These are phyloP conservation scores for Bombus superbus DNA, from an alignment of 1,140 invertebrate species.

Conservation along the genomic window DNA sequence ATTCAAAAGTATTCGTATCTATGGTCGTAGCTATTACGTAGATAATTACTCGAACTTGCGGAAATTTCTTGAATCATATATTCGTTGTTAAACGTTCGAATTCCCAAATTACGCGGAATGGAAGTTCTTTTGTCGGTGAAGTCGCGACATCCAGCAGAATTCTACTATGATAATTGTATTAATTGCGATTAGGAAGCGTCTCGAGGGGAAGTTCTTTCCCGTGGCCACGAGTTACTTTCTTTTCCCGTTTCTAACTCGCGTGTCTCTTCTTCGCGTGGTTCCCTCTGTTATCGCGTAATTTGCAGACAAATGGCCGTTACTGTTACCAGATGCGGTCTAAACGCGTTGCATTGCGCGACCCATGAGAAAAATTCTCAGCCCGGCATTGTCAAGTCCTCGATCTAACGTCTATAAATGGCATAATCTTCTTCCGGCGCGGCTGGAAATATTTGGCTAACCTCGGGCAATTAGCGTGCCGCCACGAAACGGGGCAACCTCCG, in stretches of 20 bases:
- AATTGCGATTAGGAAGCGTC: not conserved
- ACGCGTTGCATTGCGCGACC: slow-evolving; percentile 38
- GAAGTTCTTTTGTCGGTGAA: not conserved
- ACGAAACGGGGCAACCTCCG: not conserved
- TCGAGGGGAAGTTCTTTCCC: slow-evolving; percentile 7
- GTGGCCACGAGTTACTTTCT: slow-evolving; percentile 24
- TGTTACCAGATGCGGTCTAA: slow-evolving; percentile 42
- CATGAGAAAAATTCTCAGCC: slow-evolving; percentile 56
- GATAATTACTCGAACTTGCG: not conserved
- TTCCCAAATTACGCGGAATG: not conserved
- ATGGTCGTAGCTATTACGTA: not conserved
- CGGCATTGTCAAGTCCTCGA: slow-evolving; percentile 34
- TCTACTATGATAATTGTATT: not conserved
- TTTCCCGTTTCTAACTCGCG: slow-evolving; percentile 26
- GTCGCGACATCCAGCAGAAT: not conserved
- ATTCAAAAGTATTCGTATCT: no score
- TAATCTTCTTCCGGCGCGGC: slow-evolving; percentile 45
- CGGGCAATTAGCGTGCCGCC: not conserved
- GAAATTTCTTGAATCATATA: not conserved
- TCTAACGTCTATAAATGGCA: slow-evolving; percentile 50
- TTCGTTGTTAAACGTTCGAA: not conserved
- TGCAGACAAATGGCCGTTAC: slow-evolving; percentile 60
- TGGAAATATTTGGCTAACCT: slow-evolving; percentile 44
- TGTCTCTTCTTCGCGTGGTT: not conserved
- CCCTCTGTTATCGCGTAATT: slow-evolving; percentile 50